phyloP scores from a whole-genome alignment of 2,113 vertebrate species.

The Taurulus bubalis region DNA sequence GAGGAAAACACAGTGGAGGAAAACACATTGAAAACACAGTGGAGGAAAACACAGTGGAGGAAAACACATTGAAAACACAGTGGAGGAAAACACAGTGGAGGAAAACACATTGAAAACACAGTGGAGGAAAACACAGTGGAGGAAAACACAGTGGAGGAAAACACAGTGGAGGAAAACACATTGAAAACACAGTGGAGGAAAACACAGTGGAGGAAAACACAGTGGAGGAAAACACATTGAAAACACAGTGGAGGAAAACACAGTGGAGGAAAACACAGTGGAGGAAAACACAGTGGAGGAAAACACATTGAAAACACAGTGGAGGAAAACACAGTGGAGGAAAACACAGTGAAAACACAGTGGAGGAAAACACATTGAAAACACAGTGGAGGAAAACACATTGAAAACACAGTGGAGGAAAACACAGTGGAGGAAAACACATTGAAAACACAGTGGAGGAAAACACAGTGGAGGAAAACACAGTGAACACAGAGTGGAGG shows the following conservation, averaged over 20 bases:
- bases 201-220: not conserved
- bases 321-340: too few relatives aligned
- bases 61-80: too few relatives aligned
- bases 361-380: not conserved
- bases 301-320: too few relatives aligned
- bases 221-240: too few relatives aligned
- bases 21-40: not conserved
- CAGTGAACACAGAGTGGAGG: too few relatives aligned
- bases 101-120: too few relatives aligned
- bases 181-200: not conserved
- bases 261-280: not conserved
- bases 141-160: not conserved
- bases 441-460: not conserved
- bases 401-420: not conserved
- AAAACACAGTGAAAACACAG: too few relatives aligned
- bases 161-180: too few relatives aligned
- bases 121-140: not conserved
- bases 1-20: not conserved
- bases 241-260: not conserved
- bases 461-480: not conserved
- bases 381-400: not conserved
- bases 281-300: too few relatives aligned
- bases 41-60: too few relatives aligned
- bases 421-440: too few relatives aligned
- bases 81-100: too few relatives aligned